Base-by-base conservation (phyloP, 1,140 invertebrate genomes). In the Drosophila kanapiae region DNA sequence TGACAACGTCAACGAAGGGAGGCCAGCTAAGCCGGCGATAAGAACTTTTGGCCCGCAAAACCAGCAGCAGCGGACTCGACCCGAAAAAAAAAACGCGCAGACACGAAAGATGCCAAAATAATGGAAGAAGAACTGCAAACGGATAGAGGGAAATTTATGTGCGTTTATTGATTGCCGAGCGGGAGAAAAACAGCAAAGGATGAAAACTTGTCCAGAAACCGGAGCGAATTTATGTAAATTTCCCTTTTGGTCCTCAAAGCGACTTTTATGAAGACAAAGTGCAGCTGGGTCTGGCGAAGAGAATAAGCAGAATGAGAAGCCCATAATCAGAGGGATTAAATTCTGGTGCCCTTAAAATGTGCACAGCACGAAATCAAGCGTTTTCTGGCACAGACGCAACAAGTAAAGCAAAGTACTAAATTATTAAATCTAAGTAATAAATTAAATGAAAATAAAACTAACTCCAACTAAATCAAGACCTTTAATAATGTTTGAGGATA, bases 261-360 rank as follows among this genome's bases (percentile, higher is more conserved):
- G 84, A 88, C 84, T 78, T 88, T 88, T 88, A 87, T 87, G 85
- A 69, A 80, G 84, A 87, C 86, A 68, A 60, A 88, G 78, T 87
- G 84, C 84, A 88, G 80, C 84, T 87, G 80, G 60, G 72, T 48
- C 64, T 59, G 40, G 35, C 40, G 31, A 54, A 59, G 54, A 48
- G 47, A 42, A 60, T 27, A 40, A 37, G 18, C 16, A 33, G 37
- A 54, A 31, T 51, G 48, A 33, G 53, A 38, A 63, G 62, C 38
- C 38, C 62, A 60, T 80, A 69, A 78, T 59, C 54, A 51, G 54
- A 45, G 31, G 33, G 69, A 60, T 51, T 72, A 31, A n/a, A 35
- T 33, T 7, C 31, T 69, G 27, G 60, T 33, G 11, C 31, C 49
- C 18, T 38, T 18, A n/a, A 23, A 54, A 33, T 14, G 29, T 23